phyloP scores from a whole-genome alignment of 2,113 vertebrate genomes.

The Platycercus adscitus region DNA sequence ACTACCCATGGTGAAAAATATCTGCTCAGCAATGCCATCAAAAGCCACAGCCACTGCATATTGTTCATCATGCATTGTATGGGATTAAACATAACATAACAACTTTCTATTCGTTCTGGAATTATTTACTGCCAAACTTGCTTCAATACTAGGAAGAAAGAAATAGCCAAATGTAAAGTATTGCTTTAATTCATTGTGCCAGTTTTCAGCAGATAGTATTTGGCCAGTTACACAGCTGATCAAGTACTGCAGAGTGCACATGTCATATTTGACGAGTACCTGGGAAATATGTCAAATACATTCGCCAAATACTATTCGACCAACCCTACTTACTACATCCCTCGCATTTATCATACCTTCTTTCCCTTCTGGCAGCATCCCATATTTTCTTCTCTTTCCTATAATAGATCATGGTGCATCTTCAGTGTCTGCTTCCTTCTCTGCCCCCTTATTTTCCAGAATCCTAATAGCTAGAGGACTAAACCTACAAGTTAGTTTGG shows the following conservation, averaged over 20 bases:
- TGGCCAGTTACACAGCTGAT: constrained; percentile 55
- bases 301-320: constrained; percentile 53
- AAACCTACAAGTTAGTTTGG: constrained; percentile 66
- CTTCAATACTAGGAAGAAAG: neutral
- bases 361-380: constrained; percentile 68
- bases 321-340: constrained; percentile 60
- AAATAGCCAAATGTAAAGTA: neutral
- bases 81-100: constrained; percentile 9
- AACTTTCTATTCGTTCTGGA: constrained; percentile 18
- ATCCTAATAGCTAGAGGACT: constrained; percentile 66
- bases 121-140: constrained; percentile 40
- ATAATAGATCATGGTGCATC: constrained; percentile 67
- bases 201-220: constrained; percentile 66
- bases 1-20: constrained; percentile 64
- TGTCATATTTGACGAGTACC: constrained; percentile 58
- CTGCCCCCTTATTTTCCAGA: constrained; percentile 57
- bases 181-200: neutral
- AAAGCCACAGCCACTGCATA: constrained; percentile 60
- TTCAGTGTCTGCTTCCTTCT: constrained; percentile 67
- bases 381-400: constrained; percentile 71
- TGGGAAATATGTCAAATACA: constrained; percentile 61
- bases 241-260: neutral
- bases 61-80: constrained; percentile 35
- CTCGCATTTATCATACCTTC: constrained; percentile 71
- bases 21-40: constrained; percentile 63